A percentile compares a stretch with the other conserved stretches of the same genome.
phyloP scores from a whole-genome alignment of 1,140 invertebrate genomes.

The Pararge aegeria region DNA sequence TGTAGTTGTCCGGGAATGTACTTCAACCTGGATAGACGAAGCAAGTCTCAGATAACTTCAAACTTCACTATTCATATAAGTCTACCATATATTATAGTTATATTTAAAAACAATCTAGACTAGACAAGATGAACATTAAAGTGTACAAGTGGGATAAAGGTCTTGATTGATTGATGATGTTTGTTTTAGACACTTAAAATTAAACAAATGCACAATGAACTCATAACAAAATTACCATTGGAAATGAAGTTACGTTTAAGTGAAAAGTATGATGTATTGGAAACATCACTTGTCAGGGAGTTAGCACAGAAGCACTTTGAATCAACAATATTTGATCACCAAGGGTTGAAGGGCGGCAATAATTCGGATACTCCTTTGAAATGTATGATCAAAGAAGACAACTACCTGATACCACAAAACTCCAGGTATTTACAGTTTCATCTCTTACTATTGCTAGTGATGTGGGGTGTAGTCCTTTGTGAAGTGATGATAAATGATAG shows the following conservation, averaged over 20 bases:
- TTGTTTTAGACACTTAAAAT: slow-evolving; percentile 45
- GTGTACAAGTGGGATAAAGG: no score
- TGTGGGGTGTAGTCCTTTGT: no score
- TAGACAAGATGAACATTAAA: no score
- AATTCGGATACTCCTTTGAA: slow-evolving; percentile 45
- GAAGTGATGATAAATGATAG: no score
- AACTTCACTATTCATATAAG: no score
- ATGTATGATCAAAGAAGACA: slow-evolving; percentile 49
- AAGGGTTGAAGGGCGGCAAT: slow-evolving; percentile 55
- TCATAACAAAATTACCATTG: slow-evolving; percentile 34
- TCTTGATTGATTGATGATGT: no score
- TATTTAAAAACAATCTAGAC: no score
- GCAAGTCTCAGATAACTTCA: no score
- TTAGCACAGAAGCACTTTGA: slow-evolving; percentile 54
- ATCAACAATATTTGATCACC: slow-evolving; percentile 44
- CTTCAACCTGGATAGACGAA: no score
- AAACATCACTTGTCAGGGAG: slow-evolving; percentile 40
- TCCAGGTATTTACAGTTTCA: slow-evolving; percentile 51
- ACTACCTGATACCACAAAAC: slow-evolving; percentile 60
- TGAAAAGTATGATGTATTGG: slow-evolving; percentile 34
- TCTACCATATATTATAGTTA: no score
- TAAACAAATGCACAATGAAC: slow-evolving; percentile 40
- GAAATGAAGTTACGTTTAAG: slow-evolving; percentile 29
- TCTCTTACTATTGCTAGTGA: no score
- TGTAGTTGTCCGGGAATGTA: no score